A percentile compares a stretch with the other conserved stretches of the same genome.
Evolutionary conservation across 2,797 vertebrate genomes (phyloP).

Genomic region (Bradypodion ventrale): DNA sequence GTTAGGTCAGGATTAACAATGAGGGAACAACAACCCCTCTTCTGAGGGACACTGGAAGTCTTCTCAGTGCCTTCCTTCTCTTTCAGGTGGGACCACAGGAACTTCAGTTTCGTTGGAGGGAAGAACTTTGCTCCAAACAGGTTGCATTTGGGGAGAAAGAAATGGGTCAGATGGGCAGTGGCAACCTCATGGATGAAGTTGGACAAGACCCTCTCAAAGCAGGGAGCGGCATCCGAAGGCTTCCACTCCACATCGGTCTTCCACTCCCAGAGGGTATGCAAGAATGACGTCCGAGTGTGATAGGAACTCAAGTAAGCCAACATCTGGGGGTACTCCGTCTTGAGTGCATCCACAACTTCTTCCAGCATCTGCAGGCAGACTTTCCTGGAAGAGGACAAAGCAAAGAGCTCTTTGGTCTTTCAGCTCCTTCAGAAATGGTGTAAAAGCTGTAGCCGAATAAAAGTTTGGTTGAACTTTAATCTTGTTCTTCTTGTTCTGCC

Average conservation of each 20-base stretch:
- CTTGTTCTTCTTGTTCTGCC: no score
- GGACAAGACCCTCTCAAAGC: constrained; percentile 17
- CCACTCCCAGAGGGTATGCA: constrained; percentile 21
- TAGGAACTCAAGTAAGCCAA: constrained; percentile 15
- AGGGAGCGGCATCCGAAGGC: not conserved
- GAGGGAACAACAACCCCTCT: not conserved
- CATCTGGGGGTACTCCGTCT: constrained; percentile 13
- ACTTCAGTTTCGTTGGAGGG: constrained; percentile 4
- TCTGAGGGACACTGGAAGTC: not conserved
- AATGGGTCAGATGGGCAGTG: constrained; percentile 22
- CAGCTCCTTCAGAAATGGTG: not conserved
- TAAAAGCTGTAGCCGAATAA: no score
- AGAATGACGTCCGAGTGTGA: constrained; percentile 13
- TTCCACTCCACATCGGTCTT: not conserved
- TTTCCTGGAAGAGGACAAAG: constrained; percentile 23
- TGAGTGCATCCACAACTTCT: constrained; percentile 5
- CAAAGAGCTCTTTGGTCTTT: not conserved
- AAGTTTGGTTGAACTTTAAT: no score
- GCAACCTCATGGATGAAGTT: constrained; percentile 27
- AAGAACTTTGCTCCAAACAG: constrained; percentile 27
- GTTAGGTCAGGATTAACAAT: not conserved
- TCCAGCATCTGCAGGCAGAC: constrained; percentile 31
- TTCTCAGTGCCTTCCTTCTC: not conserved
- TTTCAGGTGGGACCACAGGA: constrained; percentile 18
- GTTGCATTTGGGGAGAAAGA: constrained; percentile 37